phyloP scores from a whole-genome alignment of 1,140 invertebrate species.

The Scaptodrosophila lebanonensis region DNA sequence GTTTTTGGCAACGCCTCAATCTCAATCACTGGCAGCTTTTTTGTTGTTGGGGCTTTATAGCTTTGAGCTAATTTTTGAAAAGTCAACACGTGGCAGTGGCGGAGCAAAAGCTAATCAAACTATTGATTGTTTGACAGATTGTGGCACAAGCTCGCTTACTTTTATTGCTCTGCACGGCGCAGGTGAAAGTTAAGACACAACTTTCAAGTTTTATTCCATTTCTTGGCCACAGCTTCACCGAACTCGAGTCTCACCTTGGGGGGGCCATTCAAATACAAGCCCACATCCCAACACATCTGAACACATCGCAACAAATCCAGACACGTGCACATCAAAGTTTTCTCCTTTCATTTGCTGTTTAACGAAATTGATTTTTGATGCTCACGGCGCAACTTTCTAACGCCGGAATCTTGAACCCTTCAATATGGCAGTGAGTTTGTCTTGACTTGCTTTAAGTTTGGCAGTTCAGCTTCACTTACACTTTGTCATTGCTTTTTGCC shows the following conservation, averaged over 20 bases:
- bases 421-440: too few relatives aligned
- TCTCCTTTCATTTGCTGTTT: slow-evolving; percentile 54
- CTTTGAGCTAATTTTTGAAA: slow-evolving; percentile 6
- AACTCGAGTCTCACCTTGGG: slow-evolving; percentile 58
- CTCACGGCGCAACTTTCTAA: slow-evolving; percentile 6
- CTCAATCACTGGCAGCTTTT: slow-evolving; percentile 39
- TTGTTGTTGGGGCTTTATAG: slow-evolving; percentile 4
- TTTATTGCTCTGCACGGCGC: slow-evolving; percentile 46
- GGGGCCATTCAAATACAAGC: slow-evolving; percentile 31
- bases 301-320: too few relatives aligned
- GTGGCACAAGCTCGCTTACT: slow-evolving; percentile 49
- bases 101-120: slow-evolving; percentile 68
- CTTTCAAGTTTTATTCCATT: slow-evolving; percentile 44
- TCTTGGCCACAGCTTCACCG: too few relatives aligned
- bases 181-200: slow-evolving; percentile 56
- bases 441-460: neutral
- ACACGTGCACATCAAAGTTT: slow-evolving; percentile 42
- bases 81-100: slow-evolving; percentile 64
- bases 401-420: slow-evolving; percentile 4
- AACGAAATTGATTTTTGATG: slow-evolving; percentile 71
- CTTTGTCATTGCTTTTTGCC: neutral
- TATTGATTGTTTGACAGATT: slow-evolving; percentile 72
- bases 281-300: too few relatives aligned
- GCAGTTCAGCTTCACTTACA: neutral
- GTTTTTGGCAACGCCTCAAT: slow-evolving; percentile 34